phyloP scores from a whole-genome alignment of 2,113 vertebrate species.

The Amphilophus citrinellus region DNA sequence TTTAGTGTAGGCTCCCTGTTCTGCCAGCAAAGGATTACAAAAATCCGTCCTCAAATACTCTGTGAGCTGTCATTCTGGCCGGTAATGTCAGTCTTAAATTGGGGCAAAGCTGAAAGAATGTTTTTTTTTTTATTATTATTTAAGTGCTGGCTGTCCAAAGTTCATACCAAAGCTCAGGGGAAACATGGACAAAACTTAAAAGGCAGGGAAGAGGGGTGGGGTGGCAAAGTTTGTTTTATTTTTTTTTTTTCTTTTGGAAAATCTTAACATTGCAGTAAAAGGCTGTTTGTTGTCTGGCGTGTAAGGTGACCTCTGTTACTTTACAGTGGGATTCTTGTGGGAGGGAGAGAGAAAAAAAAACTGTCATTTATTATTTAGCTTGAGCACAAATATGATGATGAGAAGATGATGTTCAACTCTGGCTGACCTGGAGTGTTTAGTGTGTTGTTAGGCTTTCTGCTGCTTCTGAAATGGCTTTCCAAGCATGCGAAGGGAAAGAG shows the following conservation, averaged over 20 bases:
- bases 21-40: slow-evolving; percentile 66
- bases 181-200: slow-evolving; percentile 49
- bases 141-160: slow-evolving; percentile 62
- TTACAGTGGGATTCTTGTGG: slow-evolving; percentile 63
- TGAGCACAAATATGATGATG: slow-evolving; percentile 85
- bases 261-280: slow-evolving; percentile 49
- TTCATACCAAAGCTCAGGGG: slow-evolving; percentile 46
- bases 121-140: slow-evolving; percentile 47
- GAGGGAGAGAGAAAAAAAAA: slow-evolving; percentile 33
- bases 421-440: slow-evolving; percentile 80
- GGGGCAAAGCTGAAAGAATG: slow-evolving; percentile 49
- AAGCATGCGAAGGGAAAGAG: slow-evolving; percentile 70
- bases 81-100: slow-evolving; percentile 58
- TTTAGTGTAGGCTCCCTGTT: slow-evolving; percentile 43
- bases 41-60: slow-evolving; percentile 70
- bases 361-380: slow-evolving; percentile 85
- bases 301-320: slow-evolving; percentile 82
- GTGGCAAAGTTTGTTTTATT: slow-evolving; percentile 1
- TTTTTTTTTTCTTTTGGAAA: slow-evolving; percentile 45
- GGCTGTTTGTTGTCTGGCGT: slow-evolving; percentile 77
- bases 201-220: not conserved
- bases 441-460: slow-evolving; percentile 75
- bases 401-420: slow-evolving; percentile 88
- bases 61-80: slow-evolving; percentile 50
- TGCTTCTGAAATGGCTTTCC: slow-evolving; percentile 78